These are phyloP conservation scores for Lanius ludovicianus DNA, from an alignment of 2,113 vertebrate species.

Conservation along the genomic window DNA sequence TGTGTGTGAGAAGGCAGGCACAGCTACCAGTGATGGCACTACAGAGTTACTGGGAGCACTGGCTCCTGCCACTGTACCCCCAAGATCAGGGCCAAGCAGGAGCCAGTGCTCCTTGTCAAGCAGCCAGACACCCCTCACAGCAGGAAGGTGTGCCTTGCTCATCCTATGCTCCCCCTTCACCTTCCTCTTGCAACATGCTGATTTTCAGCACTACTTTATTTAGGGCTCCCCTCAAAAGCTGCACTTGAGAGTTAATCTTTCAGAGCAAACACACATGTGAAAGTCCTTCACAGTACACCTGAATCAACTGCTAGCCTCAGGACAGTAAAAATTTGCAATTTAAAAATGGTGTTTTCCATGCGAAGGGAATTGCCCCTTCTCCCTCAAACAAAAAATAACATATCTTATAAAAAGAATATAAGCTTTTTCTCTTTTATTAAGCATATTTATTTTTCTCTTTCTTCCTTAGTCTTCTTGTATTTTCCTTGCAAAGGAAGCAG, in stretches of 20 bases:
- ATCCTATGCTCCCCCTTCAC: neutral
- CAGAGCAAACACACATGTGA: neutral
- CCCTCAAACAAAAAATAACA: neutral
- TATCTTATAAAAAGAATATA: neutral
- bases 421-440: neutral
- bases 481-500: neutral
- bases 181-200: accelerated
- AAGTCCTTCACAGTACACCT: conserved; percentile 25
- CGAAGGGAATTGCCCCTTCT: neutral
- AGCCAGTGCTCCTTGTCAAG: neutral
- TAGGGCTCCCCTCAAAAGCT: neutral
- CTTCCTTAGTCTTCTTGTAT: neutral
- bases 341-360: conserved; percentile 9
- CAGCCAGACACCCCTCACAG: neutral
- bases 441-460: neutral
- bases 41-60: neutral
- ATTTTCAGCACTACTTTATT: neutral
- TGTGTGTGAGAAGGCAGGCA: accelerated
- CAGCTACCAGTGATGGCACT: neutral
- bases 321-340: conserved; percentile 1
- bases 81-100: neutral
- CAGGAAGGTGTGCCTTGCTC: neutral
- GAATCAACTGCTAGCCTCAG: neutral
- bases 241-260: neutral
- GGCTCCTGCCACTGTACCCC: neutral